Evolutionary conservation across 2,113 vertebrate genomes (phyloP).

Genomic region (Vulpes vulpes): DNA sequence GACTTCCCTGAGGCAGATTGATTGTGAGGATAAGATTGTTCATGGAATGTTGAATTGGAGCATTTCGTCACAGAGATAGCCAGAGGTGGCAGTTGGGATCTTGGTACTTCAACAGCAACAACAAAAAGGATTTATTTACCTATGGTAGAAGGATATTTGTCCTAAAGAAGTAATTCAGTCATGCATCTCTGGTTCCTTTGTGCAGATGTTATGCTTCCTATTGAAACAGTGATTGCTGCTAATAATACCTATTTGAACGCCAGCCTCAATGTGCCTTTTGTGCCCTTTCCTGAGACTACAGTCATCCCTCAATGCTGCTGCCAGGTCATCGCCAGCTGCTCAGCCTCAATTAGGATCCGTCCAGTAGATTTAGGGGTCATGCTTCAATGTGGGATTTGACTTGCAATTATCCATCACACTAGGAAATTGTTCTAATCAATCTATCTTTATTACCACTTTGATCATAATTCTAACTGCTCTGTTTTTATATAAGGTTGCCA

Average conservation of each 20-base stretch:
- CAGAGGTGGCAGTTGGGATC: not conserved
- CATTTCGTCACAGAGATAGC: not conserved
- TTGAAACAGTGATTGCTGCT: not conserved
- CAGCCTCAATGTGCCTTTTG: not conserved
- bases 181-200: constrained; percentile 4
- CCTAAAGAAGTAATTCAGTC: constrained; percentile 16
- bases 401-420: not conserved
- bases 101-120: not conserved
- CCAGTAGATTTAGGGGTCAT: not conserved
- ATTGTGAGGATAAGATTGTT: not conserved
- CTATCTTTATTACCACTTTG: constrained; percentile 23
- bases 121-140: not conserved
- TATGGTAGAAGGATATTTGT: not conserved
- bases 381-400: not conserved
- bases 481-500: constrained; percentile 90
- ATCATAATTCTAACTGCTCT: constrained; percentile 53
- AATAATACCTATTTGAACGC: not conserved
- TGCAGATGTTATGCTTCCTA: not conserved
- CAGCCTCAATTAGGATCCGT: not conserved
- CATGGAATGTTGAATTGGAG: not conserved
- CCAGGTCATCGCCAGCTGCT: not conserved
- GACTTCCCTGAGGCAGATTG: not conserved
- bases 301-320: not conserved
- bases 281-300: not conserved
- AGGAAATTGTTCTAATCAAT: constrained; percentile 29